Percentiles rank a stretch among this genome's conserved stretches.
Conservation (phyloP, 1,140 invertebrate genomes). For the Leptinotarsa undecemlineata region DNA sequence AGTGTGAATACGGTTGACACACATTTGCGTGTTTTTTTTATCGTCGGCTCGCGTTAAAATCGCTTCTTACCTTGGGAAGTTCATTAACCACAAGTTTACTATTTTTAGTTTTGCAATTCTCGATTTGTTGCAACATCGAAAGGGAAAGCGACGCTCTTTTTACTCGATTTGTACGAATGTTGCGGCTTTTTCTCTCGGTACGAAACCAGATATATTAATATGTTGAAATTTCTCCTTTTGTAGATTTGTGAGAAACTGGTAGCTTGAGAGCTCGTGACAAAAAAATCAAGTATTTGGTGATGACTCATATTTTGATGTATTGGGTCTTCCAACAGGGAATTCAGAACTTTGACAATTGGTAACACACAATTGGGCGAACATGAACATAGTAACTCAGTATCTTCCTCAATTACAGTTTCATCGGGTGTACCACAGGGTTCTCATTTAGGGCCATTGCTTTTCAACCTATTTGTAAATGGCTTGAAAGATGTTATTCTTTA, state of each 20-base stretch:
- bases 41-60: neutral
- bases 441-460: no score
- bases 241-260: neutral
- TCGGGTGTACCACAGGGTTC: no score
- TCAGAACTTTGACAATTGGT: no score
- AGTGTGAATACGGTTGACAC: conserved; percentile 7
- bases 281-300: no score
- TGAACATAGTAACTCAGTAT: no score
- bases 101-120: conserved; percentile 32
- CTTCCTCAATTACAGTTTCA: no score
- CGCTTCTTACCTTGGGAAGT: conserved; percentile 24
- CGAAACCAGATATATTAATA: neutral
- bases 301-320: no score
- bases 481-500: no score
- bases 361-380: no score
- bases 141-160: conserved; percentile 26
- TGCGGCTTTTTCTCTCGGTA: neutral
- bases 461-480: no score
- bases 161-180: conserved; percentile 18
- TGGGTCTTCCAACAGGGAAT: no score
- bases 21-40: conserved; percentile 5
- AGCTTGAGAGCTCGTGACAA: no score
- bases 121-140: conserved; percentile 22
- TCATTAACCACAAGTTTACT: conserved; percentile 32
- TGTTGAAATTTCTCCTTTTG: neutral